Evolutionary conservation across 2,888 invertebrate species (phyloP).

Genomic region (Ganaspis brasiliensis): DNA sequence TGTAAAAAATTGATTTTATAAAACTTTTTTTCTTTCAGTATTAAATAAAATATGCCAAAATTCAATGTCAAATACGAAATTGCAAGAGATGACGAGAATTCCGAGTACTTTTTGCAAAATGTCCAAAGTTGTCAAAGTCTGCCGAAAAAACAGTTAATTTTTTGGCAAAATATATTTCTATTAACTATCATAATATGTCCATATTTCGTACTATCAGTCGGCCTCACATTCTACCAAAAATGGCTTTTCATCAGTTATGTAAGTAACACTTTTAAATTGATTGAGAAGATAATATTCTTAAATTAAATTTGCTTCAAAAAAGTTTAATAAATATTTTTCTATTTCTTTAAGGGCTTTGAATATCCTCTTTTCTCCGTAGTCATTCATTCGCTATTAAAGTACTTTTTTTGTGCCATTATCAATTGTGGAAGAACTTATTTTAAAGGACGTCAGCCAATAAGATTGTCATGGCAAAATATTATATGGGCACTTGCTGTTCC

Average conservation of each 20-base stretch:
- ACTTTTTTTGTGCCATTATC: conserved; percentile 88
- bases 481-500: conserved; percentile 90
- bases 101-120: conserved; percentile 74
- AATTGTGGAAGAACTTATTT: conserved; percentile 83
- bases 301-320: too few species aligned
- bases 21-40: conserved; percentile 2
- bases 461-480: conserved; percentile 88
- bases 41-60: conserved; percentile 73
- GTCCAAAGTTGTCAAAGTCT: conserved; percentile 70
- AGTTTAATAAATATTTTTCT: too few species aligned
- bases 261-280: too few species aligned
- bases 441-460: conserved; percentile 85
- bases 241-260: conserved; percentile 90
- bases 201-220: conserved; percentile 96
- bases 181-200: conserved; percentile 85
- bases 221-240: conserved; percentile 98
- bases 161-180: conserved; percentile 73
- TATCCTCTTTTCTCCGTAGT: conserved; percentile 95
- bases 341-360: conserved; percentile 87
- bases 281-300: neutral
- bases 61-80: conserved; percentile 78
- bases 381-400: conserved; percentile 95
- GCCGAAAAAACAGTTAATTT: conserved; percentile 67
- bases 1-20: neutral
- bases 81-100: conserved; percentile 73